These are phyloP conservation scores for Tenrec ecaudatus DNA, from an alignment of 2,113 vertebrate species.

Conservation along the genomic window DNA sequence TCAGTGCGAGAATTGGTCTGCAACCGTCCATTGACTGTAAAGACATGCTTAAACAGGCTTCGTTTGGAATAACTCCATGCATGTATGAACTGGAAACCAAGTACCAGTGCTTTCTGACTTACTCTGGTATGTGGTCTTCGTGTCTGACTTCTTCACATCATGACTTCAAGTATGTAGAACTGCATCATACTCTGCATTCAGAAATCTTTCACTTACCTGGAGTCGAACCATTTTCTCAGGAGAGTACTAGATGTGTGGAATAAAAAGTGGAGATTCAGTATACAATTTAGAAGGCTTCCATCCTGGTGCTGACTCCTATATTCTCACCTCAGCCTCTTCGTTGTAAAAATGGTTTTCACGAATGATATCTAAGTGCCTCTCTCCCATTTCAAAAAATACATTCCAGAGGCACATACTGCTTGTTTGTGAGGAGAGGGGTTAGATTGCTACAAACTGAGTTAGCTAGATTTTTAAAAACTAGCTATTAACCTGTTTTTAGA, in stretches of 20 bases:
- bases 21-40: too few relatives aligned
- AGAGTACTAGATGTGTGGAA: neutral
- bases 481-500: neutral
- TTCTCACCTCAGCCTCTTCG: neutral
- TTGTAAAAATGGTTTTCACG: neutral
- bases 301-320: neutral
- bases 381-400: neutral
- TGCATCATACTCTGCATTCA: slow-evolving; percentile 3
- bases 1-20: too few relatives aligned
- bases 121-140: neutral
- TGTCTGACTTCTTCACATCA: neutral
- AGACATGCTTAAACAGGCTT: too few relatives aligned
- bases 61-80: too few relatives aligned
- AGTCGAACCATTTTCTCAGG: neutral
- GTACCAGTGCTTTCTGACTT: too few relatives aligned
- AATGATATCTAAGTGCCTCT: neutral
- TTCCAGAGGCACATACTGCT: slow-evolving; percentile 18
- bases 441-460: neutral
- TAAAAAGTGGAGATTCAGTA: neutral
- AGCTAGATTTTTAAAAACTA: slow-evolving; percentile 7
- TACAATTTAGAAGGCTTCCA: neutral
- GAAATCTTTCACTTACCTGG: slow-evolving; percentile 29
- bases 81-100: too few relatives aligned
- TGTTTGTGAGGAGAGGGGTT: neutral
- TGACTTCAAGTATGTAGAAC: neutral